Base-by-base conservation (phyloP, 2,888 invertebrate genomes). In the Coelopa pilipes region DNA sequence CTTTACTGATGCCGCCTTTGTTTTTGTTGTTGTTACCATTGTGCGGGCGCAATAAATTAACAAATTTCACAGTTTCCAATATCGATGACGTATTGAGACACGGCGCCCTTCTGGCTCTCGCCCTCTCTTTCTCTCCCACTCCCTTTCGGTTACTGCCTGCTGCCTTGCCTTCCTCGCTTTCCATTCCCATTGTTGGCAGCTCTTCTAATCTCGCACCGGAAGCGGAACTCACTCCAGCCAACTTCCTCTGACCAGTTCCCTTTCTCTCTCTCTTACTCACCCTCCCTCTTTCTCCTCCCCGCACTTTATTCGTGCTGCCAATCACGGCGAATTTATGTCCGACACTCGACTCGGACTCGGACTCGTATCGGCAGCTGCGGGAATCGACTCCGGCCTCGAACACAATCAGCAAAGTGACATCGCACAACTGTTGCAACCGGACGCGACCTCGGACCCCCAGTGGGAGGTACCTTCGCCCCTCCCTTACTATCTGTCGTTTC, bases 371-470 rank as follows among this genome's bases (percentile, higher is more conserved):
- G 19, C 60, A 70, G 19, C 70, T 70, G 62, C 53, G n/a, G 34
- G 17, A 19, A 34, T 19, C 49, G 9, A 49, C 45, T 63, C 17
- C 17, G 55, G 53, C 21, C 15, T 9, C 45, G 34, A 63, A 71
- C 46, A 71, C 71, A 65, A 71, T 65, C 71, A 46, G 71, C 21
- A 53, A 62, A 65, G 63, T 71, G 71, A 55, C 55, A 71, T 45
- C 63, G 65, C n/a, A 65, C 71, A 71, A 71, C 65, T 70, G 70
- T 70, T 70, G 70, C 70, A 49, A 62, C 5, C 59, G 17, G 24
- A 34, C 53, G 17, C 17, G 46, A 10, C 67, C 49, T n/a, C 55
- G 50, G 21, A 24, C 1, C n/a, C n/a, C n/a, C n/a, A n/a, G n/a
- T n/a, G n/a, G n/a, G n/a, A n/a, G n/a, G n/a, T n/a, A n/a, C 34